phyloP scores from a whole-genome alignment of 2,113 vertebrate species.

The Anarhynchus alexandrinus region DNA sequence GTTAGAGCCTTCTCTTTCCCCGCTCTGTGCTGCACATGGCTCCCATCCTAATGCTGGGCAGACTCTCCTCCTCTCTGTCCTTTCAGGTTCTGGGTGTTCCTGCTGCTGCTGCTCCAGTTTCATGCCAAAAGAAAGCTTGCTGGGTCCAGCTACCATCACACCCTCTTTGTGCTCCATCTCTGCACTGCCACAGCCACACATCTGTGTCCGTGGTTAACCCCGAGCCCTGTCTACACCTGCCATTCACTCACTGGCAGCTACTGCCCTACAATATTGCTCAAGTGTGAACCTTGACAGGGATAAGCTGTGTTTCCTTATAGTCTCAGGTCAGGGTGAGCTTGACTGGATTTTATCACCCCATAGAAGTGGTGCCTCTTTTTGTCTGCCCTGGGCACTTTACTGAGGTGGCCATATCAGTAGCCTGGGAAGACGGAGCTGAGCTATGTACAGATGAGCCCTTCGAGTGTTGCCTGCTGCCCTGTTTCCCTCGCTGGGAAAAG shows the following conservation, averaged over 20 bases:
- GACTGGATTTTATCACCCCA: background rate
- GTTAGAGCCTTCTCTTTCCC: background rate
- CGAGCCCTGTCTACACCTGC: background rate
- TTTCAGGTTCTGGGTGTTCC: background rate
- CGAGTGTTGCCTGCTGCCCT: background rate
- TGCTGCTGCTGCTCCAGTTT: background rate
- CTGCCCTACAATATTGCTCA: background rate
- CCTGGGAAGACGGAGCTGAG: background rate
- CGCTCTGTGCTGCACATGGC: background rate
- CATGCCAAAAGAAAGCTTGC: background rate
- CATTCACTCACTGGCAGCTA: background rate
- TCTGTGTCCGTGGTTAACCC: background rate
- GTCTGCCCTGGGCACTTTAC: background rate
- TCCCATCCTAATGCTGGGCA: background rate
- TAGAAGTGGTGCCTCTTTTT: background rate
- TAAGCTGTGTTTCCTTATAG: background rate
- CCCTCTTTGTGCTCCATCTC: background rate
- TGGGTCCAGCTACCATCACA: background rate
- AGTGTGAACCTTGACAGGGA: background rate
- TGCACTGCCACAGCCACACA: accelerated
- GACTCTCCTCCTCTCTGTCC: background rate
- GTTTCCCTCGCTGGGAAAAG: background rate
- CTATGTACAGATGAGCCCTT: background rate
- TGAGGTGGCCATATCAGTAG: background rate
- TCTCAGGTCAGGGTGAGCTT: background rate